Percentiles rank a stretch among this genome's conserved stretches.
Conservation (phyloP, 2,888 invertebrate species). For the Cataglyphis albicans region DNA sequence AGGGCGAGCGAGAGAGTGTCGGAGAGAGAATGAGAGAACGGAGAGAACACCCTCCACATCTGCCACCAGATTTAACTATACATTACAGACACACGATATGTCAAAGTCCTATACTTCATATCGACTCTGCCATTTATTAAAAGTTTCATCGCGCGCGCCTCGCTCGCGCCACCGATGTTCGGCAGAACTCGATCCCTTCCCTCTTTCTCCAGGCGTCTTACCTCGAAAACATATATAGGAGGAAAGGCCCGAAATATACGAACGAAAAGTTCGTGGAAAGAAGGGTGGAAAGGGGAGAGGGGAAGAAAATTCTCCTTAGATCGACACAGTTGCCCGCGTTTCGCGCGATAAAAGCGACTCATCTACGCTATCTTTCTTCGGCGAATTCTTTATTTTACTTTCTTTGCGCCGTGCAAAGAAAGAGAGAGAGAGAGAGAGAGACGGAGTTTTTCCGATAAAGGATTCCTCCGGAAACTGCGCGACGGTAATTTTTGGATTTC, state of each 20-base stretch:
- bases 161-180: constrained; percentile 69
- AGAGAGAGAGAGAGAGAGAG: neutral
- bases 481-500: constrained; percentile 34
- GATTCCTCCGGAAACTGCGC: constrained; percentile 11
- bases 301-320: constrained; percentile 24
- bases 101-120: constrained; percentile 86
- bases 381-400: constrained; percentile 40
- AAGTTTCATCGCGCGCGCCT: constrained; percentile 85
- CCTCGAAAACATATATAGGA: constrained; percentile 69
- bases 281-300: constrained; percentile 2
- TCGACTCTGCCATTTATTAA: constrained; percentile 86
- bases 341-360: constrained; percentile 50
- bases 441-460: constrained; percentile 38
- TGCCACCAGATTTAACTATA: constrained; percentile 86
- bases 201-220: constrained; percentile 59
- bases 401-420: neutral
- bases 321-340: constrained; percentile 62
- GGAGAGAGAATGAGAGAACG: constrained; percentile 70
- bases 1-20: constrained; percentile 55
- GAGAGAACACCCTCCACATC: constrained; percentile 84
- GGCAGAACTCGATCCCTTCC: constrained; percentile 69
- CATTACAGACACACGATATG: constrained; percentile 86
- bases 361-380: constrained; percentile 45
- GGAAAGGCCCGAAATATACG: constrained; percentile 79
- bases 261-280: constrained; percentile 68